Evolutionary conservation across 2,113 vertebrate species (phyloP).

Genomic region (Pseudonaja textilis): DNA sequence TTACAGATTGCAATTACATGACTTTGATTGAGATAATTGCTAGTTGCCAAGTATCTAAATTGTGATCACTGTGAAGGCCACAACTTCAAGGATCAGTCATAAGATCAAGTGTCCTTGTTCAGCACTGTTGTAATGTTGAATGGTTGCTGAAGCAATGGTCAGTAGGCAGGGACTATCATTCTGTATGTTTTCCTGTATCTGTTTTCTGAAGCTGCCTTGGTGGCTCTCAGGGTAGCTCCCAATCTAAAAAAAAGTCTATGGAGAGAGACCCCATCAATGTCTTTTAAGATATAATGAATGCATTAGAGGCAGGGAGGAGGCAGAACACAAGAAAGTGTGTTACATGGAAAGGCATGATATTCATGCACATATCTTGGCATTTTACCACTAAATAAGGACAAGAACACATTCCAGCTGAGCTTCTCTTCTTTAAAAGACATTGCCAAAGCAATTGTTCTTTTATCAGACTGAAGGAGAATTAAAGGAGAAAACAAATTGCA

Average conservation of each 20-base stretch:
- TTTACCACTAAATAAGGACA: not conserved
- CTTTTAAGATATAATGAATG: not conserved
- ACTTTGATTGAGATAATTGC: not conserved
- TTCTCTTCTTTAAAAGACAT: not conserved
- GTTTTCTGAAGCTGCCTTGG: not conserved
- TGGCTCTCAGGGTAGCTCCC: not conserved
- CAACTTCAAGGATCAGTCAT: not conserved
- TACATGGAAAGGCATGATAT: not conserved
- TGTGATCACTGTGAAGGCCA: not conserved
- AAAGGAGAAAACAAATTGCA: not conserved
- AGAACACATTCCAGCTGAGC: not conserved
- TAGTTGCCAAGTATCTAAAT: not conserved
- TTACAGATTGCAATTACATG: not conserved
- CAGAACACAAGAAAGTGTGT: not conserved
- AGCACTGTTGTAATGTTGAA: not conserved
- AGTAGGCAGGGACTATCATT: not conserved
- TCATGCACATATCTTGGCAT: not conserved
- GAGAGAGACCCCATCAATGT: not conserved
- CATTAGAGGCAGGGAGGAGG: not conserved
- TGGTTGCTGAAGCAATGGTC: not conserved
- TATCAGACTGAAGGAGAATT: not conserved
- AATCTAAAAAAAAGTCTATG: not conserved
- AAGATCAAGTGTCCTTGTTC: not conserved
- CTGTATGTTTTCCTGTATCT: not conserved
- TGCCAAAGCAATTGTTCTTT: not conserved